Evolutionary conservation across 2,888 invertebrate genomes (phyloP).

Genomic region (Eulithis testata): DNA sequence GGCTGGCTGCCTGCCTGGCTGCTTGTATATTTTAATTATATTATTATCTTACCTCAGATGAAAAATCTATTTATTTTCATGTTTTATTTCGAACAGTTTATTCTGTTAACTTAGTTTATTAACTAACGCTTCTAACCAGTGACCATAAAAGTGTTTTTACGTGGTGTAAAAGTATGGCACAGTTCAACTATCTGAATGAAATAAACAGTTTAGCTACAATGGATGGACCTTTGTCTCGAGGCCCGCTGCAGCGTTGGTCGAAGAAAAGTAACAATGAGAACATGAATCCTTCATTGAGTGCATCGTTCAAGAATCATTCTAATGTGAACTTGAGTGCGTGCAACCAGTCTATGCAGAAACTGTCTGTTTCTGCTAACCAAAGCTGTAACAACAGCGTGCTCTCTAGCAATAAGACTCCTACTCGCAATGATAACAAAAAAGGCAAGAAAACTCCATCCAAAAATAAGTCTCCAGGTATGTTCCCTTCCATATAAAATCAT

Average conservation of each 20-base stretch:
- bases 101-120: slow-evolving; percentile 4
- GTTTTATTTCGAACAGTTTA: not conserved
- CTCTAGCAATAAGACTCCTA: slow-evolving; percentile 84
- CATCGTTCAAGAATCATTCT: slow-evolving; percentile 74
- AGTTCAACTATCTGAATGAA: slow-evolving; percentile 92
- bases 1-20: slow-evolving; percentile 12
- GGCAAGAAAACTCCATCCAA: slow-evolving; percentile 88
- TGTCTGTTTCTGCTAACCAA: slow-evolving; percentile 85
- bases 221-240: slow-evolving; percentile 91
- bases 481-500: not conserved
- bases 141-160: not conserved
- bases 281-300: slow-evolving; percentile 74
- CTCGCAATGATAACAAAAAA: slow-evolving; percentile 79
- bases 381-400: slow-evolving; percentile 82
- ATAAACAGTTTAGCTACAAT: slow-evolving; percentile 90
- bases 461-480: slow-evolving; percentile 86
- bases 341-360: slow-evolving; percentile 87
- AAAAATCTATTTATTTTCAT: slow-evolving; percentile 7
- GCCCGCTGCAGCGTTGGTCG: slow-evolving; percentile 92
- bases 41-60: not conserved
- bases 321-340: slow-evolving; percentile 84
- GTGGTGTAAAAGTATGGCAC: slow-evolving; percentile 85
- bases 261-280: slow-evolving; percentile 88
- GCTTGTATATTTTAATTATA: not conserved
- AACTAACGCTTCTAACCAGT: not conserved